Base-by-base conservation (phyloP, 35 echinoderm and acorn worm species). In the Lytechinus variegatus region DNA sequence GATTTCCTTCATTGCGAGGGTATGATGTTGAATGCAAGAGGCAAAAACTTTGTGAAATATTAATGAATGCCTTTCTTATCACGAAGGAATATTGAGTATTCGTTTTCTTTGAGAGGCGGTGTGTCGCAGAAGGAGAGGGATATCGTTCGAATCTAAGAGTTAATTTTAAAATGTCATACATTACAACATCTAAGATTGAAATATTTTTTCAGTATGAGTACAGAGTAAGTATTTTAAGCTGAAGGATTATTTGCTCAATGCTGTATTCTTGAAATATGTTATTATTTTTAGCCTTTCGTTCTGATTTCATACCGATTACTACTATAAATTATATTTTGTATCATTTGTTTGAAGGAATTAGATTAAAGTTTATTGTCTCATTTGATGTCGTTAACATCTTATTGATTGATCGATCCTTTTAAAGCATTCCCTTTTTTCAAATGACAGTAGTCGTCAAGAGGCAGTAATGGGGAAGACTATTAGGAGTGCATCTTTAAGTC, bases 401-500 rank as follows among this genome's bases (percentile, higher is more conserved):
- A 16, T 24, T 58, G 9, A 58, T 58, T 58, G 56, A 58, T 58
- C 5, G 13, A 11, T 13, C 16, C 66, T 24, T n/a, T n/a, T 79
- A 24, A 79, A 79, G 66, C 19, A 79, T 24, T 79, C 3, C 21
- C 21, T 79, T 79, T 79, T 79, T 24, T 79, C 66, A 44, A 44
- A 44, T 44, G 33, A 44, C 33, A 44, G 33, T 44, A 44, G 33
- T 44, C 33, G 33, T 79, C 24, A 79, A n/a, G 66, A 79, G 19
- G 19, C 19, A 5, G 24, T 79, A 24, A 16, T 24, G 66, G 8
- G 19, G 21, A 6, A 6, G 24, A n/a, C 66, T 7, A 79, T n/a
- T 79, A n/a, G 66, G 66, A 79, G 66, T 79, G 66, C 66, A 79
- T 79, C 66, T 79, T 79, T 79, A 79, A 79, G 66, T 79, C 66